phyloP scores from a whole-genome alignment of 1,140 invertebrate genomes.

The Aleiodes sp. region DNA sequence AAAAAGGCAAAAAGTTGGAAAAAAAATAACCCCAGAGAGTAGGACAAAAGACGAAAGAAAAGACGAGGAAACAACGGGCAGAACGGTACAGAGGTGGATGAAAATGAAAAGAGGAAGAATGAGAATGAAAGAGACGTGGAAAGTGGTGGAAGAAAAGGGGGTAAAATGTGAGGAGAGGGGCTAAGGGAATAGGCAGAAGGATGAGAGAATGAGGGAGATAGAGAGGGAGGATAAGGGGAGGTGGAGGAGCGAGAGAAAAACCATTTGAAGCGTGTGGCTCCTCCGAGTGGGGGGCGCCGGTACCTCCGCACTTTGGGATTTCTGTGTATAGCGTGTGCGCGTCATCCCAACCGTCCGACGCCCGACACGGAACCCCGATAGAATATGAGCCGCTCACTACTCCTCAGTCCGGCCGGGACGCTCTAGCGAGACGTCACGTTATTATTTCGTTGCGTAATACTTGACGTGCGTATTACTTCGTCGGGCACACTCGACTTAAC shows the following conservation, averaged over 20 bases:
- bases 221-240: neutral
- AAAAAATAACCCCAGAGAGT: neutral
- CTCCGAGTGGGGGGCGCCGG: slow-evolving; percentile 52
- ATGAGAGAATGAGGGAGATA: neutral
- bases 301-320: slow-evolving; percentile 46
- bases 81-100: neutral
- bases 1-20: slow-evolving; percentile 3
- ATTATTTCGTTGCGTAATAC: too few species aligned
- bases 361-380: slow-evolving; percentile 10
- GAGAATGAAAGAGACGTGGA: neutral
- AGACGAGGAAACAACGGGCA: neutral
- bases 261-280: slow-evolving; percentile 54
- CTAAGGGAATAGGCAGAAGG: too few species aligned
- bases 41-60: slow-evolving; percentile 6
- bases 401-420: slow-evolving; percentile 52
- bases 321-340: slow-evolving; percentile 34
- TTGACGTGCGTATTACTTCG: neutral
- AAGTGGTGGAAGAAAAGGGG: too few species aligned
- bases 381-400: neutral
- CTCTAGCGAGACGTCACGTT: slow-evolving; percentile 56
- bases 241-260: neutral
- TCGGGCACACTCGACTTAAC: too few species aligned
- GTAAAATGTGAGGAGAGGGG: neutral
- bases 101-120: neutral
- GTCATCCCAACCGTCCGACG: slow-evolving; percentile 35